These are phyloP conservation scores for Poicephalus gulielmi DNA, from an alignment of 2,113 vertebrate species.

Conservation along the genomic window DNA sequence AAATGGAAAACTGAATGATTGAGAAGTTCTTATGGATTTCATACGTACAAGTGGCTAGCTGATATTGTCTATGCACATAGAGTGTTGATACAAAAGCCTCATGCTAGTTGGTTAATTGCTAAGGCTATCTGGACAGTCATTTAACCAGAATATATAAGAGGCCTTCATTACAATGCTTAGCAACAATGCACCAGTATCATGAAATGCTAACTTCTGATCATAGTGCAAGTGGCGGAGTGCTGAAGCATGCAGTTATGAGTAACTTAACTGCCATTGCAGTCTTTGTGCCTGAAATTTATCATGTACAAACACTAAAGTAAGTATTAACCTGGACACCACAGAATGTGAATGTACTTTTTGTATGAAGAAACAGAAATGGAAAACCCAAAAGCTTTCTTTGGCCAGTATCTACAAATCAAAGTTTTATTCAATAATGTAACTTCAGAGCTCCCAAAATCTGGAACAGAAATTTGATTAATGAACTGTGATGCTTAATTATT, in stretches of 20 bases:
- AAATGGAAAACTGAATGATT: slow-evolving; percentile 78
- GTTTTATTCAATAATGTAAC: slow-evolving; percentile 32
- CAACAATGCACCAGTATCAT: slow-evolving; percentile 44
- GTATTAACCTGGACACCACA: slow-evolving; percentile 63
- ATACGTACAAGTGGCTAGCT: slow-evolving; percentile 77
- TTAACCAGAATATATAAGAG: slow-evolving; percentile 65
- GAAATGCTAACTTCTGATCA: slow-evolving; percentile 44
- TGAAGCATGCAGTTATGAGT: slow-evolving; percentile 69
- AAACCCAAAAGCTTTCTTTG: slow-evolving; percentile 61
- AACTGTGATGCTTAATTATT: slow-evolving; percentile 38
- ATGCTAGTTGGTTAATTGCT: slow-evolving; percentile 75
- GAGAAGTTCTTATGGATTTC: slow-evolving; percentile 75
- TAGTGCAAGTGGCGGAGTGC: slow-evolving; percentile 39
- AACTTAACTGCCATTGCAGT: slow-evolving; percentile 23
- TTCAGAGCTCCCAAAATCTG: slow-evolving; percentile 30
- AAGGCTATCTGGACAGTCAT: slow-evolving; percentile 74
- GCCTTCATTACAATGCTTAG: slow-evolving; percentile 67
- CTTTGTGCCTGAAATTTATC: slow-evolving; percentile 61
- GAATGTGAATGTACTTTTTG: slow-evolving; percentile 20
- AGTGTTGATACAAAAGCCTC: slow-evolving; percentile 79
- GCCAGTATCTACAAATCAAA: slow-evolving; percentile 63
- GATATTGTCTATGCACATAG: slow-evolving; percentile 78
- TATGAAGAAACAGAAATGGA: not conserved
- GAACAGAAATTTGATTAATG: slow-evolving; percentile 20
- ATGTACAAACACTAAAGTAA: slow-evolving; percentile 63